Conservation (phyloP, 2,113 vertebrate genomes). For the Ochotona princeps region DNA sequence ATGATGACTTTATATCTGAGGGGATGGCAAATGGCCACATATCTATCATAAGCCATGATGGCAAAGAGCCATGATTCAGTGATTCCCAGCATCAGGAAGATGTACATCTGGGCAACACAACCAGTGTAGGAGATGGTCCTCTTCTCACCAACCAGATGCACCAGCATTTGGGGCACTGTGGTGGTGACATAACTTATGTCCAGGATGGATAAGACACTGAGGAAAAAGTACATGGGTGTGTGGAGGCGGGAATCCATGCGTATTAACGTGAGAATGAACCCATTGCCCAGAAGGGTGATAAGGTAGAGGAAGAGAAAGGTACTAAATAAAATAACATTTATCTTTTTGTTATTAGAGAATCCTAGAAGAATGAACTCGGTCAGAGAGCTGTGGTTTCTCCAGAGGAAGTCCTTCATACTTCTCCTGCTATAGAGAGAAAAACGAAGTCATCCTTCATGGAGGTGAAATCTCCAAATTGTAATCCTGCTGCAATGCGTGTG, state of each 20-base stretch:
- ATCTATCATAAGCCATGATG: constrained; percentile 67
- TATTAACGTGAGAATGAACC: constrained; percentile 60
- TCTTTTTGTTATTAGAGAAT: constrained; percentile 54
- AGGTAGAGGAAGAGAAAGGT: constrained; percentile 58
- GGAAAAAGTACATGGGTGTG: constrained; percentile 62
- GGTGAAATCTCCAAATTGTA: neutral
- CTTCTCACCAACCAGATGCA: rapidly evolving
- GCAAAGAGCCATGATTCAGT: constrained; percentile 73
- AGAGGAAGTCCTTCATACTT: constrained; percentile 52
- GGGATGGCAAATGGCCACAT: constrained; percentile 67
- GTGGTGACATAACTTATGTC: constrained; percentile 70
- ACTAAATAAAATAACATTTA: constrained; percentile 59
- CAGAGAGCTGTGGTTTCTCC: constrained; percentile 67
- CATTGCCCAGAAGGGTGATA: constrained; percentile 63
- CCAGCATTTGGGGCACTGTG: constrained; percentile 69
- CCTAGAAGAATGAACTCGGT: constrained; percentile 62
- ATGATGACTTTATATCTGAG: constrained; percentile 67
- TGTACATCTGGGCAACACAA: constrained; percentile 63
- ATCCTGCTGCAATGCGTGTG: neutral
- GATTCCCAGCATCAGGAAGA: constrained; percentile 71
- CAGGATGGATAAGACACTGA: constrained; percentile 67
- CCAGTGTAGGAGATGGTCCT: constrained; percentile 73
- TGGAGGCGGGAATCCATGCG: constrained; percentile 61
- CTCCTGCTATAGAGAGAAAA: constrained; percentile 31
- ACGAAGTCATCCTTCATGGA: neutral